These are phyloP conservation scores for Bellardia bayeri DNA, from an alignment of 2,888 invertebrate genomes.

Conservation along the genomic window DNA sequence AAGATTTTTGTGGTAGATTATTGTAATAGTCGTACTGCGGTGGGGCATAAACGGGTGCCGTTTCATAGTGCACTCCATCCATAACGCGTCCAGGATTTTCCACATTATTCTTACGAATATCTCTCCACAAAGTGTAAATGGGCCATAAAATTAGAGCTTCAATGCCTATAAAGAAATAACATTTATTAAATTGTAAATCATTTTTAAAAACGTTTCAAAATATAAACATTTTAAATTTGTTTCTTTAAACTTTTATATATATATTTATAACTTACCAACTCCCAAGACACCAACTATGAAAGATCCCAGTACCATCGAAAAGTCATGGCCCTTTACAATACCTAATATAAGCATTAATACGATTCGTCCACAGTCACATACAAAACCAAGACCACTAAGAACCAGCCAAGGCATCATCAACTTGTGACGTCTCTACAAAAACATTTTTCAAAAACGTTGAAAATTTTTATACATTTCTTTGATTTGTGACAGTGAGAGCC, in stretches of 20 bases:
- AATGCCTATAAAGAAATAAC: not conserved
- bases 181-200: not conserved
- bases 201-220: not conserved
- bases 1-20: constrained; percentile 9
- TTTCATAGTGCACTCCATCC: not conserved
- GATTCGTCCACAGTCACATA: not conserved
- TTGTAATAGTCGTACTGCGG: not conserved
- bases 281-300: not conserved
- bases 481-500: too few relatives aligned
- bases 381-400: constrained; percentile 22
- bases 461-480: too few relatives aligned
- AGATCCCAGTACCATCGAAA: not conserved
- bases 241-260: too few relatives aligned
- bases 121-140: constrained; percentile 39
- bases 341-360: not conserved
- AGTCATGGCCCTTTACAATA: not conserved
- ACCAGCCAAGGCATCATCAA: constrained; percentile 51
- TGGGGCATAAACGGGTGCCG: not conserved
- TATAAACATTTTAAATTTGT: not conserved
- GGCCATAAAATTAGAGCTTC: constrained; percentile 28
- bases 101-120: constrained; percentile 40
- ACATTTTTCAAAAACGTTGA: too few relatives aligned
- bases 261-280: constrained; percentile 18
- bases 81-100: not conserved
- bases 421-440: constrained; percentile 34